A percentile compares a stretch with the other conserved stretches of the same genome.
Evolutionary conservation across 64 coral and sea anemone species (phyloP).

Genomic region (Anthopleura sola): DNA sequence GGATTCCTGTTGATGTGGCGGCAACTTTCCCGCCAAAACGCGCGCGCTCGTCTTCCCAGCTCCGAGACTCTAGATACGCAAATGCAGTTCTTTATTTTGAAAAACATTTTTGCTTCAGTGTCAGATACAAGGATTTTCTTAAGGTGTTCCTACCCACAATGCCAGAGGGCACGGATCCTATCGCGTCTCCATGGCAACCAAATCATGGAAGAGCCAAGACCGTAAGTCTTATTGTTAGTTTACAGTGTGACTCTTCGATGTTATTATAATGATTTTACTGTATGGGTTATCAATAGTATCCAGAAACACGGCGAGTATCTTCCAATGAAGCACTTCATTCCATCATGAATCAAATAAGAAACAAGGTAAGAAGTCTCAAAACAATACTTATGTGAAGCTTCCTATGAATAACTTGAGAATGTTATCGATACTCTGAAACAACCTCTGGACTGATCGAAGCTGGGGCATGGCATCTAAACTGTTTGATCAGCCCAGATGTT

Average conservation of each 20-base stretch:
- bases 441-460: too few relatives aligned
- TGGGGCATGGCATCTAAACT: too few relatives aligned
- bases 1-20: too few relatives aligned
- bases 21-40: too few relatives aligned
- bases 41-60: too few relatives aligned
- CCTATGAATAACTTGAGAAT: too few relatives aligned
- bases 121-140: conserved; percentile 58
- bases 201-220: background rate
- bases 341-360: background rate
- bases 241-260: background rate
- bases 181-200: background rate
- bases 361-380: background rate
- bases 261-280: background rate
- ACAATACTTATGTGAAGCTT: background rate
- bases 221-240: background rate
- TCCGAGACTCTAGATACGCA: too few relatives aligned
- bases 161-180: conserved; percentile 23
- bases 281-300: background rate
- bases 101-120: conserved; percentile 30
- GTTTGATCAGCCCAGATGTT: too few relatives aligned
- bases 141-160: conserved; percentile 50
- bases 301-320: background rate
- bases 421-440: too few relatives aligned
- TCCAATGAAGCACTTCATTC: background rate
- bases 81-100: background rate